phyloP scores from a whole-genome alignment of 2,797 vertebrate genomes.

The Myripristis jacobus region DNA sequence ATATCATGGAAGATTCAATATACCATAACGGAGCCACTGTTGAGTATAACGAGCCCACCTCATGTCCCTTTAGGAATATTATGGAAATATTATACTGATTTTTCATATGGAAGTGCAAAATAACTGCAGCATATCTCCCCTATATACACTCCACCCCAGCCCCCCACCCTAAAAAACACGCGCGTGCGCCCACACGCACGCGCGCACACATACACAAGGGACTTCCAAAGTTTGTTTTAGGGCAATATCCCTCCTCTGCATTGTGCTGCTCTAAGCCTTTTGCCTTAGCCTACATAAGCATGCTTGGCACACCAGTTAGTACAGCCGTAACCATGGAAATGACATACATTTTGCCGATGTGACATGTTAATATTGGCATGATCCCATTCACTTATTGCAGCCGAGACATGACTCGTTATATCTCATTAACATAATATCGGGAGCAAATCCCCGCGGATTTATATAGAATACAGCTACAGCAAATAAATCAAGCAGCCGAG shows the following conservation, averaged over 20 bases:
- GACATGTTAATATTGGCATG: constrained; percentile 44
- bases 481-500: constrained; percentile 2
- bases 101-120: too few species aligned
- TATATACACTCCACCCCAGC: too few species aligned
- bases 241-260: constrained; percentile 35
- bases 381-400: constrained; percentile 36
- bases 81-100: too few species aligned
- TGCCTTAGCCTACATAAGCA: constrained; percentile 72
- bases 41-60: too few species aligned
- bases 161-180: too few species aligned
- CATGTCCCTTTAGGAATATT: too few species aligned
- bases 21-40: too few species aligned
- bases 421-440: constrained; percentile 25
- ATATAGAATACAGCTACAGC: background rate
- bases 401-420: constrained; percentile 33
- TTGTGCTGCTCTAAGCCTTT: constrained; percentile 68
- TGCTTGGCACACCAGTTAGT: constrained; percentile 53
- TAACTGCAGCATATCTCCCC: too few species aligned
- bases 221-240: constrained; percentile 65
- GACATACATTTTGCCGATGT: constrained; percentile 73
- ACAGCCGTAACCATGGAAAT: constrained; percentile 74
- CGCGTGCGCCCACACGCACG: background rate
- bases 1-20: too few species aligned
- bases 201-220: constrained; percentile 16
- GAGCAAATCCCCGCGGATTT: constrained; percentile 10